Evolutionary conservation across 2,113 vertebrate species (phyloP).

Genomic region (Bos taurus): ARS-UCD2.0 NC_037337.1:84253501-84254000

Average conservation of each 20-base stretch:
- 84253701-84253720: neutral
- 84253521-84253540: neutral
- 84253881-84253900: neutral
- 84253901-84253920: neutral
- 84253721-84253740: neutral
- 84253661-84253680: neutral
- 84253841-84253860: neutral
- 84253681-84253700: neutral
- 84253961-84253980: neutral
- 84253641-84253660: conserved; percentile 1
- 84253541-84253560: neutral
- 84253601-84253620: neutral
- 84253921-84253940: neutral
- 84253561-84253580: neutral
- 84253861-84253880: neutral
- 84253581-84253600: conserved; percentile 1
- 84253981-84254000: fast-evolving
- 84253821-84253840: neutral
- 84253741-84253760: neutral
- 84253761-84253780: neutral
- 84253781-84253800: neutral
- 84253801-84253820: neutral
- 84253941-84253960: neutral
- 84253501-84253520: neutral
- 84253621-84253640: neutral